Evolutionary conservation across 2,888 invertebrate genomes (phyloP).

Genomic region (Apeira syringaria): DNA sequence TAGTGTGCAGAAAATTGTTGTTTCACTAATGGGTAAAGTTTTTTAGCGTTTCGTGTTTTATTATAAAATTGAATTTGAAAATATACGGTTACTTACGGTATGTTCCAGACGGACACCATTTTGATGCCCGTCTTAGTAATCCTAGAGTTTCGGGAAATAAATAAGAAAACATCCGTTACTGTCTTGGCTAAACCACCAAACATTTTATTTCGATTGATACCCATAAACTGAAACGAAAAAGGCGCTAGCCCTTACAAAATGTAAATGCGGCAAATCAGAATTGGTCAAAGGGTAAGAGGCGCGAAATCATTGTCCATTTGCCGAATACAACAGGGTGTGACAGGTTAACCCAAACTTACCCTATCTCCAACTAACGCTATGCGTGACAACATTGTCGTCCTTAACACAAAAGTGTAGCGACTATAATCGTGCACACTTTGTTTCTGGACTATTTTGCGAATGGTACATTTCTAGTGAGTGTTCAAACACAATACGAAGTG

Average conservation of each 20-base stretch:
- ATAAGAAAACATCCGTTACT: too few relatives aligned
- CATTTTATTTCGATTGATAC: constrained; percentile 18
- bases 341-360: constrained; percentile 39
- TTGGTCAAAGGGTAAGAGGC: constrained; percentile 62
- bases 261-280: constrained; percentile 57
- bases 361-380: constrained; percentile 17
- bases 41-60: too few relatives aligned
- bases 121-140: too few relatives aligned
- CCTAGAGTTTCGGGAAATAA: too few relatives aligned
- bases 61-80: too few relatives aligned
- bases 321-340: constrained; percentile 52
- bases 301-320: constrained; percentile 60
- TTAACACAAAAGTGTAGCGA: constrained; percentile 8
- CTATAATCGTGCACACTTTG: constrained; percentile 29
- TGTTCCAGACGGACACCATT: too few relatives aligned
- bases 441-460: constrained; percentile 26
- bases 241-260: constrained; percentile 42
- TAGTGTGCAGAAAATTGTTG: too few relatives aligned
- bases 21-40: too few relatives aligned
- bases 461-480: constrained; percentile 44
- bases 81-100: too few relatives aligned
- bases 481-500: constrained; percentile 77
- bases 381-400: background rate
- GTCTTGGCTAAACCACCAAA: background rate
- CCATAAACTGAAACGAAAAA: constrained; percentile 31